phyloP scores from a whole-genome alignment of 2,113 vertebrate species.

The Psittacula cyanocephala region DNA sequence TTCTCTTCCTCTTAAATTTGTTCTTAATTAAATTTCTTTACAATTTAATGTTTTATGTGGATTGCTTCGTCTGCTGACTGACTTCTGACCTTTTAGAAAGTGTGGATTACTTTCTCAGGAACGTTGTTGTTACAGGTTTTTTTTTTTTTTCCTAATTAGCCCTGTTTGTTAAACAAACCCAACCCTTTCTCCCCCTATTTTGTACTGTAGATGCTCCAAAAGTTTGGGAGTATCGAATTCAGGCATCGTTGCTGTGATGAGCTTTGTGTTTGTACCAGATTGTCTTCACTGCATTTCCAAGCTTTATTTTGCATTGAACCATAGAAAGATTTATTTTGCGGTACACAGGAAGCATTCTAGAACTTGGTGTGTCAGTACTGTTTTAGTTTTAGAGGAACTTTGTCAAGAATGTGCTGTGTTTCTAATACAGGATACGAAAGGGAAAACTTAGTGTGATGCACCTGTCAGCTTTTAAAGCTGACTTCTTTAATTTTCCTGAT shows the following conservation, averaged over 20 bases:
- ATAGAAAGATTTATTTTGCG: neutral
- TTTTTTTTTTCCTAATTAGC: neutral
- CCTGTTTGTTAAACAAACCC: neutral
- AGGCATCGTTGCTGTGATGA: neutral
- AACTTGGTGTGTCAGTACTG: neutral
- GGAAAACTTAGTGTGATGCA: neutral
- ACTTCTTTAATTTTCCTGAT: neutral
- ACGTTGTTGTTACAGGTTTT: neutral
- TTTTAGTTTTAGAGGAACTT: neutral
- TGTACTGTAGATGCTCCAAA: neutral
- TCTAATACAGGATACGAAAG: neutral
- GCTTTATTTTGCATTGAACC: neutral
- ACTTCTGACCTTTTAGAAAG: neutral
- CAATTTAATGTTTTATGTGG: neutral
- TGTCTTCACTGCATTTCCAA: neutral
- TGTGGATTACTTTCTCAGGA: neutral
- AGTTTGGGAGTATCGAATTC: neutral
- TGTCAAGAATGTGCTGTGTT: neutral
- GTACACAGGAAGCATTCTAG: neutral
- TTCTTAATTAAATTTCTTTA: neutral
- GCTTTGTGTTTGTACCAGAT: neutral
- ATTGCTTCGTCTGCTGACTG: neutral
- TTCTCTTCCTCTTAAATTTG: neutral
- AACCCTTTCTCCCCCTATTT: neutral
- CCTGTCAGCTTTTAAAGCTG: neutral